Evolutionary conservation across 2,888 invertebrate species (phyloP).

Genomic region (Polyommatus iphigenia): DNA sequence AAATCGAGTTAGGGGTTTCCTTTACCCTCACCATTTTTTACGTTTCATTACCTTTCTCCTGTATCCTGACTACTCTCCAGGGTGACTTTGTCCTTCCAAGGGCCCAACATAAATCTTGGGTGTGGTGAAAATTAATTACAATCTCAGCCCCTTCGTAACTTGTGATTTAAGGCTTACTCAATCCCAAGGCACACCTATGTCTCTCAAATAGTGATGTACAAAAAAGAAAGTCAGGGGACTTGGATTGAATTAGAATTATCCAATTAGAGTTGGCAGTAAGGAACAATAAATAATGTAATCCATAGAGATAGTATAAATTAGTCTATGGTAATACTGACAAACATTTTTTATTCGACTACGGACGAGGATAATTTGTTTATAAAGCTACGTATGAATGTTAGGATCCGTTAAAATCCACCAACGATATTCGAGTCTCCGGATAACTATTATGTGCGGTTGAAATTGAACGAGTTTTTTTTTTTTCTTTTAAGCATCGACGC

Average conservation of each 20-base stretch:
- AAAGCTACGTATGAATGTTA: too few relatives aligned
- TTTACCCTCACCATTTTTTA: not conserved
- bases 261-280: not conserved
- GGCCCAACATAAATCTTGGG: conserved; percentile 42
- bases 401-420: too few relatives aligned
- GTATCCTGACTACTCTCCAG: not conserved
- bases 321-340: too few relatives aligned
- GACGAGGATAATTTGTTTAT: too few relatives aligned
- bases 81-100: conserved; percentile 26
- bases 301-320: too few relatives aligned
- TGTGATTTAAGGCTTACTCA: conserved; percentile 41
- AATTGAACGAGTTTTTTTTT: too few relatives aligned
- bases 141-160: conserved; percentile 40
- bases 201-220: conserved; percentile 13
- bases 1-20: too few relatives aligned
- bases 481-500: too few relatives aligned
- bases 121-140: conserved; percentile 44
- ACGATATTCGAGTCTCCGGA: too few relatives aligned
- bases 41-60: conserved; percentile 3
- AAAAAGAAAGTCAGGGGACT: not conserved
- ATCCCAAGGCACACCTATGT: conserved; percentile 34
- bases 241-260: not conserved
- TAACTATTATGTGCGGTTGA: too few relatives aligned
- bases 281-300: too few relatives aligned
- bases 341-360: too few relatives aligned